phyloP scores from a whole-genome alignment of 2,888 invertebrate genomes.

The Diachrysia chrysitis region DNA sequence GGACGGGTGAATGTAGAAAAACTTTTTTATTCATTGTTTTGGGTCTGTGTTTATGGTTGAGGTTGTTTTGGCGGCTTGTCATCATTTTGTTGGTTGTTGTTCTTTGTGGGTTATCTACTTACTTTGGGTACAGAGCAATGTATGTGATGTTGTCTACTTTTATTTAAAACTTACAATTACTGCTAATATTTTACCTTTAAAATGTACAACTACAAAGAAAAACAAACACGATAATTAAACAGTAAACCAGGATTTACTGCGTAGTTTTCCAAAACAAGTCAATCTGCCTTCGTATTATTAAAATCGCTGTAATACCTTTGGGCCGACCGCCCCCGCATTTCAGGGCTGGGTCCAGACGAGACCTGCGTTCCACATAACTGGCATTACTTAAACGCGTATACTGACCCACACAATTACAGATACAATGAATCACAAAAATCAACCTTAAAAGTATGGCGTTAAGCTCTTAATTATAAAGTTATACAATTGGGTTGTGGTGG shows the following conservation, averaged over 20 bases:
- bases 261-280: conserved; percentile 14
- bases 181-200: no score
- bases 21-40: no score
- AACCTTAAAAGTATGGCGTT: not conserved
- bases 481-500: not conserved
- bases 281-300: conserved; percentile 16
- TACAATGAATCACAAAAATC: not conserved
- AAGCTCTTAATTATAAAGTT: not conserved
- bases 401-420: not conserved
- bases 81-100: no score
- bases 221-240: no score
- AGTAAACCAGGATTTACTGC: not conserved
- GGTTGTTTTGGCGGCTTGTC: no score
- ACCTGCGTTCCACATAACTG: conserved; percentile 24
- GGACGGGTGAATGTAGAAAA: no score
- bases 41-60: no score
- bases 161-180: no score
- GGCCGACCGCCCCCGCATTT: not conserved
- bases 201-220: no score
- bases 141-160: no score
- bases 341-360: conserved; percentile 34
- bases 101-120: no score
- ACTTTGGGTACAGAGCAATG: no score
- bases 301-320: conserved; percentile 34
- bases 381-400: conserved; percentile 24